Base-by-base conservation (phyloP, 2,113 vertebrate genomes). In the Fulmarus glacialis region DNA sequence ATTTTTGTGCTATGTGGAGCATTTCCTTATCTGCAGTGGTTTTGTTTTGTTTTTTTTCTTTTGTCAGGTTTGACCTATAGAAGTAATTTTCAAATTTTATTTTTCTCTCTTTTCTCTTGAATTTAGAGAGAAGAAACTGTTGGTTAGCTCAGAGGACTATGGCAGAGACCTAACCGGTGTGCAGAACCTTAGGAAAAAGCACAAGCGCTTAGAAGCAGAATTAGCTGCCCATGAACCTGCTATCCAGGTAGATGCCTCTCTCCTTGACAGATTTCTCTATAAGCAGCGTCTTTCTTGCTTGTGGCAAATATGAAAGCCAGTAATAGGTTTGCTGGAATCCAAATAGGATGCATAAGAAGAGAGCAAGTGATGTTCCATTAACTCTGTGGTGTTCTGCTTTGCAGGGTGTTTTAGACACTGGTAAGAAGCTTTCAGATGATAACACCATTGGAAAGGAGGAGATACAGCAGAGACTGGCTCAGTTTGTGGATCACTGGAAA, bases 391-490 rank as follows among this genome's bases (percentile, higher is more conserved):
- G 85, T 75, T 64, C n/a, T 34, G 12, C 72, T 32, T 26, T 11
- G 8, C 96, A 99, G 99, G 99, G 99, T 26, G 99, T 99, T 94
- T 98, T 99, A 85, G 99, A 99, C 89, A 99, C 99, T 0, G 99
- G 99, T 24, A 99, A 98, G 98, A 99, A 99, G 96, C 98, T 99
- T 94, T 99, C 99, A 0, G 99, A 99, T 63, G 99, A 99, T 92
- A 99, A 99, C 97, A 99, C 99, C 43, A 99, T 99, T 4, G 99
- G 99, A 20, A 99, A 99, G 96, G 99, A 99, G 79, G 99, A 99
- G 98, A 99, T 99, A 88, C 99, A 99, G 98, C 99, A 99, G 98
- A 99, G 99, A 38, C 98, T 99, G 89, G 98, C 99, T 22, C 99
- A 99, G 98, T 99, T 99, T 91, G 98, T 99, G 89, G 99, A 99